These are phyloP conservation scores for Dryobates pubescens DNA, from an alignment of 2,797 vertebrate genomes.

Conservation along the genomic window DNA sequence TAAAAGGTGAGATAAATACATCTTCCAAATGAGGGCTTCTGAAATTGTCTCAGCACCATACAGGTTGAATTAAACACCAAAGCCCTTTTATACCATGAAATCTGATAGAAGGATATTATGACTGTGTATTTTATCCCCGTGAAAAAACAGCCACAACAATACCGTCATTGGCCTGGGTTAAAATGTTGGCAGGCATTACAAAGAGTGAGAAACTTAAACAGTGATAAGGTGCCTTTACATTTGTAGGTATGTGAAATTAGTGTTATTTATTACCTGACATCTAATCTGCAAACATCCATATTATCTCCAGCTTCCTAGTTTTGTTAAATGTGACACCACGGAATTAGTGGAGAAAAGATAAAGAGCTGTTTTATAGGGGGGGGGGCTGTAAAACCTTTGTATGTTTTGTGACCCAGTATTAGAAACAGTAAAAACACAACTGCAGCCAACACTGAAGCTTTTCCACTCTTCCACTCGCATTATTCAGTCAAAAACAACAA, in stretches of 20 bases:
- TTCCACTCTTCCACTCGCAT: background rate
- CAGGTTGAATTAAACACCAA: constrained; percentile 23
- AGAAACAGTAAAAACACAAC: constrained; percentile 52
- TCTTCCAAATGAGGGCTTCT: constrained; percentile 61
- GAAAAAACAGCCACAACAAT: constrained; percentile 71
- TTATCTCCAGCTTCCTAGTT: constrained; percentile 82
- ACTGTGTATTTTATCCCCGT: constrained; percentile 72
- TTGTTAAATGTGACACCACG: constrained; percentile 75
- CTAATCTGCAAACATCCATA: constrained; percentile 80
- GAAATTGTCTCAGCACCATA: background rate
- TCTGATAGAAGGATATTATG: constrained; percentile 76
- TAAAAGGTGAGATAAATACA: constrained; percentile 66
- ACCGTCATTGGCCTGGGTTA: constrained; percentile 74
- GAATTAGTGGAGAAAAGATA: constrained; percentile 77
- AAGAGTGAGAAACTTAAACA: constrained; percentile 78
- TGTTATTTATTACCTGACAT: constrained; percentile 83
- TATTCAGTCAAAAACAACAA: background rate
- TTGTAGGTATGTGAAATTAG: constrained; percentile 78
- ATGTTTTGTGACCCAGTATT: constrained; percentile 69
- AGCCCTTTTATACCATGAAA: constrained; percentile 74
- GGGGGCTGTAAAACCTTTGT: constrained; percentile 75
- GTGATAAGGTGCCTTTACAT: constrained; percentile 78
- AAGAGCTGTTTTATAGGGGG: constrained; percentile 75
- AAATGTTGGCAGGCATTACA: constrained; percentile 78
- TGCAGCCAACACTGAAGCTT: background rate